Base-by-base conservation (phyloP, 2,797 vertebrate genomes). In the Ambastaia sidthimunki region DNA sequence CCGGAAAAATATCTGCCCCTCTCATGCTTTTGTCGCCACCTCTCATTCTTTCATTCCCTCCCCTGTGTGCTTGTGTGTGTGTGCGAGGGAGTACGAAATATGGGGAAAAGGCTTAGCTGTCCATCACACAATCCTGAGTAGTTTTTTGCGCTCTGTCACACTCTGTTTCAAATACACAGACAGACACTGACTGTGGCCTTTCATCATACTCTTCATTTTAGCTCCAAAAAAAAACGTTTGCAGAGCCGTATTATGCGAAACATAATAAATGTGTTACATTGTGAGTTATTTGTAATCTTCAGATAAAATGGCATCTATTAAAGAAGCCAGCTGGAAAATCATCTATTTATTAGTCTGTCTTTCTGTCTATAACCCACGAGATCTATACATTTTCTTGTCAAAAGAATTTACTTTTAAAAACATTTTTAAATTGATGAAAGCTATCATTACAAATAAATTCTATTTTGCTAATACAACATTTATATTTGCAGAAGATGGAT, bases 111-210 rank as follows among this genome's bases (percentile, higher is more conserved):
- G 13, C 50, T 82, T 71, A 78, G 72, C 84, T 87, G 85, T 88
- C 86, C 78, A 85, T 88, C 86, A 89, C 70, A 48, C 48, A 28
- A 77, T 75, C 63, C 65, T 81, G 82, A 72, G 80, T 50, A 71
- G 83, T 78, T 89, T 84, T 74, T 84, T 85, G 85, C 87, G 83
- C 83, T 87, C 85, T 87, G 88, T 91, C 90, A 91, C 89, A 88
- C 85, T 91, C 84, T 86, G 54, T 74, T 66, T 80, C 74, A 73
- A 62, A 73, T 23, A 57, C 60, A 34, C 52, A 16, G 67, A 83
- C 66, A 73, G 50, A 73, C 16, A 72, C 11, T 65, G 48, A 63
- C 72, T 9, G 44, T 3, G 7, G 52, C 52, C 57, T 62, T 57
- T 74, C 41, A 31, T 74, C 57, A 19, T 50, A 75, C 60, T 52